phyloP scores from a whole-genome alignment of 2,797 vertebrate species.

The Vespertilio murinus region DNA sequence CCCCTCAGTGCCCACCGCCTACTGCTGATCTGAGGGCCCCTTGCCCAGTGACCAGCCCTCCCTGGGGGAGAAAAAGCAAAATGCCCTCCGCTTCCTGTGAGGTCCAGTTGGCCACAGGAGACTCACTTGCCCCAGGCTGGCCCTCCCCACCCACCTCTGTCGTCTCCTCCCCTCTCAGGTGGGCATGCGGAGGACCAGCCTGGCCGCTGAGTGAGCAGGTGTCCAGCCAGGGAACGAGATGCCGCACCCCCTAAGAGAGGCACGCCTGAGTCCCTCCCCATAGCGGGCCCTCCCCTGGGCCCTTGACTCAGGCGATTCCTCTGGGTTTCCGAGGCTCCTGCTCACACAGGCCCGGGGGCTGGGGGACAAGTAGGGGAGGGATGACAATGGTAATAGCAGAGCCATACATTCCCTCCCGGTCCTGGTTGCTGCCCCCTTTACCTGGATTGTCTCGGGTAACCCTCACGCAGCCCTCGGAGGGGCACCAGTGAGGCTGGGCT shows the following conservation, averaged over 20 bases:
- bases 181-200: background rate
- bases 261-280: background rate
- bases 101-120: background rate
- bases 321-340: background rate
- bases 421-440: background rate
- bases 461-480: background rate
- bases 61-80: background rate
- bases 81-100: background rate
- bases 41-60: background rate
- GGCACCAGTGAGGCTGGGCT: background rate
- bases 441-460: background rate
- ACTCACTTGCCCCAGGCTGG: too few relatives aligned
- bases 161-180: background rate
- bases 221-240: background rate
- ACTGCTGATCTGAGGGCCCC: background rate
- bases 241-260: background rate
- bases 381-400: background rate
- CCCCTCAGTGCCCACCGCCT: background rate
- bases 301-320: background rate
- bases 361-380: background rate
- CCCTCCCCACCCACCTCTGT: background rate
- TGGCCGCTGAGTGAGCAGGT: background rate
- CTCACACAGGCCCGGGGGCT: background rate
- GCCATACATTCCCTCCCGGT: background rate
- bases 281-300: background rate